Conservation (phyloP, 2,797 vertebrate genomes). For the Sebastes reedi region DNA sequence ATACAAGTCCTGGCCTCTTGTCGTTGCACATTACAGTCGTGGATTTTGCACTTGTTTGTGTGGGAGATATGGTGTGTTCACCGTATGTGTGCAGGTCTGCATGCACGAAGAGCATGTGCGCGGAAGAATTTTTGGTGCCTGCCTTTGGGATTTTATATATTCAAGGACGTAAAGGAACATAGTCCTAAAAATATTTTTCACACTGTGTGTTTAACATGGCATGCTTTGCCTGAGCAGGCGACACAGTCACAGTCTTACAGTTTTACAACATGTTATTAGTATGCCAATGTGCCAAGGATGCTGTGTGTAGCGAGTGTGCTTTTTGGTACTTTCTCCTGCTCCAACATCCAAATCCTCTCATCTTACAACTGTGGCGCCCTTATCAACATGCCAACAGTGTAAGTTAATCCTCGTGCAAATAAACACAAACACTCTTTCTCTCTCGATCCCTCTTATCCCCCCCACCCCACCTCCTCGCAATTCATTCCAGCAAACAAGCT, state of each 20-base stretch:
- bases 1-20: constrained; percentile 33
- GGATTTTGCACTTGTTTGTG: not conserved
- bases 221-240: not conserved
- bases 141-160: not conserved
- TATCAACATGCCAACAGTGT: constrained; percentile 59
- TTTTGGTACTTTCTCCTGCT: constrained; percentile 9
- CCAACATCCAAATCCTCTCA: constrained; percentile 42
- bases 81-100: not conserved
- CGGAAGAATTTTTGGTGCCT: not conserved
- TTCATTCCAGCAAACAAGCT: constrained; percentile 33
- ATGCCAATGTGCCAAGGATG: constrained; percentile 6
- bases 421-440: constrained; percentile 43
- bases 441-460: not conserved
- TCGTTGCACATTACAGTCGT: constrained; percentile 31
- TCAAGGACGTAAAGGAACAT: not conserved
- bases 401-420: constrained; percentile 55
- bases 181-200: not conserved
- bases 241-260: not conserved
- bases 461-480: not conserved
- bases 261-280: constrained; percentile 27
- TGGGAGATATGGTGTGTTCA: not conserved
- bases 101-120: not conserved
- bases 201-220: not conserved
- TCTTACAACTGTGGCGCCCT: constrained; percentile 34
- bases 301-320: not conserved